These are phyloP conservation scores for Lingula anatina DNA, from an alignment of 2,888 invertebrate species.

Conservation along the genomic window DNA sequence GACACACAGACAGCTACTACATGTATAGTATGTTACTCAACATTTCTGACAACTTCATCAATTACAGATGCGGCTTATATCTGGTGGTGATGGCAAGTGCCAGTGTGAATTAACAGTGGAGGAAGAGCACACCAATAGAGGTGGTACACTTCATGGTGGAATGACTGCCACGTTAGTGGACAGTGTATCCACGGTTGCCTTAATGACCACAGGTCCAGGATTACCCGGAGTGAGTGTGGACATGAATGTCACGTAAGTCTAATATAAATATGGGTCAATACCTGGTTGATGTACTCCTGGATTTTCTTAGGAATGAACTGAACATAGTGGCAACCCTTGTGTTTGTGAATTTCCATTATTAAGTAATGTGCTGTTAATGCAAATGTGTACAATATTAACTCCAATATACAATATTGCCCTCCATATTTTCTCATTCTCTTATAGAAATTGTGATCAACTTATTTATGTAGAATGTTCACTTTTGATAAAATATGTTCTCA, in stretches of 20 bases:
- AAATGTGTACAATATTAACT: too few species aligned
- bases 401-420: too few species aligned
- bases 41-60: too few species aligned
- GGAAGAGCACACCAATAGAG: constrained; percentile 68
- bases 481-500: too few species aligned
- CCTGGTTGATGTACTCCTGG: not conserved
- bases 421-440: too few species aligned
- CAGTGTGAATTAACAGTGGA: constrained; percentile 70
- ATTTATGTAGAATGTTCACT: too few species aligned
- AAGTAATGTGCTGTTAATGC: too few species aligned
- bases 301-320: not conserved
- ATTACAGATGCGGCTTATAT: constrained; percentile 14
- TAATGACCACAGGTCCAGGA: constrained; percentile 62
- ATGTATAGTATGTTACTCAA: too few species aligned
- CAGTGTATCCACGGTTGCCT: constrained; percentile 71
- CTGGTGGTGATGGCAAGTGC: constrained; percentile 65
- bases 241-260: constrained; percentile 69
- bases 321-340: not conserved
- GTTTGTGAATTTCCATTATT: not conserved
- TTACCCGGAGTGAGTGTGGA: constrained; percentile 79
- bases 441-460: too few species aligned
- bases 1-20: too few species aligned
- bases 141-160: constrained; percentile 79
- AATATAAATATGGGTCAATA: not conserved
- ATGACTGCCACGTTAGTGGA: constrained; percentile 77